phyloP scores from a whole-genome alignment of 92 coral and sea anemone genomes.

The Actinostola sp. region DNA sequence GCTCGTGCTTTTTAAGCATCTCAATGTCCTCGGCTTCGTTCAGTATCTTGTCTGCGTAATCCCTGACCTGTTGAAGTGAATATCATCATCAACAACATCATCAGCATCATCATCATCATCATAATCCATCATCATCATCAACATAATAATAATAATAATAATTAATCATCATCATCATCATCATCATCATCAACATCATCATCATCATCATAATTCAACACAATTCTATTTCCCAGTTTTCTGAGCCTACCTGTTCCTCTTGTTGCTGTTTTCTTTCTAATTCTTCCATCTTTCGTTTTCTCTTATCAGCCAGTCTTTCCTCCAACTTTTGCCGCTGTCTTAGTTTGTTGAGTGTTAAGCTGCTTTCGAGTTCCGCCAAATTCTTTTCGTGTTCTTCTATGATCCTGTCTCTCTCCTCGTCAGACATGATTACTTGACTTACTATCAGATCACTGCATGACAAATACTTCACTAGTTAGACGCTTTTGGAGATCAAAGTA shows the following conservation, averaged over 20 bases:
- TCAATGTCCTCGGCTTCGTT: slow-evolving; percentile 86
- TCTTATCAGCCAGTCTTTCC: slow-evolving; percentile 74
- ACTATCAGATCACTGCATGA: slow-evolving; percentile 79
- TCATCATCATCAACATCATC: neutral
- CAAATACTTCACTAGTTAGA: too few relatives aligned
- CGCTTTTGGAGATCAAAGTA: too few relatives aligned
- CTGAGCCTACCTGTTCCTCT: slow-evolving; percentile 70
- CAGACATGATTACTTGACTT: slow-evolving; percentile 94
- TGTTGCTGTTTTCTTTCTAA: slow-evolving; percentile 73
- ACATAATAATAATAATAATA: neutral
- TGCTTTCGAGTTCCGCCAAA: slow-evolving; percentile 90
- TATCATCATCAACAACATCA: neutral
- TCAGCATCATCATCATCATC: neutral
- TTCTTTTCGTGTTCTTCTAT: slow-evolving; percentile 93
- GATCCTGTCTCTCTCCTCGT: slow-evolving; percentile 87
- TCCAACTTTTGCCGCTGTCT: slow-evolving; percentile 94
- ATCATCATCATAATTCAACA: neutral
- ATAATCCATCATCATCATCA: neutral
- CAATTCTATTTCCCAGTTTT: too few relatives aligned
- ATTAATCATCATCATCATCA: neutral
- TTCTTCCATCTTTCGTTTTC: slow-evolving; percentile 70
- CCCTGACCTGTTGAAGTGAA: slow-evolving; percentile 49
- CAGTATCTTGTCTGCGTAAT: slow-evolving; percentile 62
- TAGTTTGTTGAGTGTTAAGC: slow-evolving; percentile 89
- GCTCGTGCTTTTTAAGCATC: slow-evolving; percentile 87